phyloP scores from a whole-genome alignment of 2,797 vertebrate genomes.

The Masticophis lateralis region DNA sequence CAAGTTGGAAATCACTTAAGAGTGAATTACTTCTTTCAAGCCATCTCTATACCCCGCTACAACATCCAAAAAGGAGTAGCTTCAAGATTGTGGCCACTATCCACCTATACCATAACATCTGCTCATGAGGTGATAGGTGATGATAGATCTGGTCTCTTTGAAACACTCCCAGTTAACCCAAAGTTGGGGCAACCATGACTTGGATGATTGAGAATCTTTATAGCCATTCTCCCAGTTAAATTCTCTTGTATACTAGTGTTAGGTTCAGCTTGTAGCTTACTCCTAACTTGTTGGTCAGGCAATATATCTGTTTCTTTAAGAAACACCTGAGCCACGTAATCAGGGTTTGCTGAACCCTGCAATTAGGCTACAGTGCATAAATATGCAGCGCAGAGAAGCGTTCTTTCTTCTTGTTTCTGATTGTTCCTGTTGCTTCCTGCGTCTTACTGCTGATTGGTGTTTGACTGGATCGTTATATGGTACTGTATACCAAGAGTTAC shows the following conservation, averaged over 20 bases:
- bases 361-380: no score
- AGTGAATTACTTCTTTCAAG: background rate
- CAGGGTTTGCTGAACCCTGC: no score
- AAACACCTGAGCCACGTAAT: no score
- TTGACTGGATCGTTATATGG: no score
- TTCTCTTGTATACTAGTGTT: background rate
- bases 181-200: background rate
- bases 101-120: background rate
- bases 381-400: no score
- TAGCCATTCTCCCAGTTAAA: background rate
- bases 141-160: background rate
- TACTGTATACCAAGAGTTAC: no score
- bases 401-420: no score
- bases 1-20: background rate
- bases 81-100: background rate
- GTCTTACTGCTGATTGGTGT: no score
- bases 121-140: background rate
- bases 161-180: background rate
- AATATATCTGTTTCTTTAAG: no score
- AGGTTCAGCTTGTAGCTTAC: no score
- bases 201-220: background rate
- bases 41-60: background rate
- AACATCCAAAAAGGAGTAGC: background rate
- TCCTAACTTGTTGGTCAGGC: no score
- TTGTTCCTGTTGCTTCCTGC: no score